A percentile compares a stretch with the other conserved stretches of the same genome.
Evolutionary conservation across 2,797 vertebrate species (phyloP).

Genomic region (Pterois miles): DNA sequence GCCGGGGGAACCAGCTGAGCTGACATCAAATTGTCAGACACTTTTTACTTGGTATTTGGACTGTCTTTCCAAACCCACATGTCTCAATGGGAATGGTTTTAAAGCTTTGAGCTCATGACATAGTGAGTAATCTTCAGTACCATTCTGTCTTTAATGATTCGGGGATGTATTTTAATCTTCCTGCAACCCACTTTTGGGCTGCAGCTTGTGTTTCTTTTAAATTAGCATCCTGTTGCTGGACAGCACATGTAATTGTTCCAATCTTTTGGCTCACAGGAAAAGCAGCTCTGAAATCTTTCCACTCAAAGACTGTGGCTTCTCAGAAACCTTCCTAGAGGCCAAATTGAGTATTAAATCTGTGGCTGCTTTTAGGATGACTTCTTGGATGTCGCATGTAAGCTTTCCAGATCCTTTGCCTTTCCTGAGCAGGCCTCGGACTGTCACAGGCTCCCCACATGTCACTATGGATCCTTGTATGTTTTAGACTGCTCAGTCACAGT

Average conservation of each 20-base stretch:
- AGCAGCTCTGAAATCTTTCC: slow-evolving; percentile 13
- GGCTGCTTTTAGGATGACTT: slow-evolving; percentile 12
- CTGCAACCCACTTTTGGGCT: slow-evolving; percentile 18
- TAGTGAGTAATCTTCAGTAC: slow-evolving; percentile 44
- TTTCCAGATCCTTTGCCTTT: background rate
- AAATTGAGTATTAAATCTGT: slow-evolving; percentile 7
- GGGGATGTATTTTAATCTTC: slow-evolving; percentile 26
- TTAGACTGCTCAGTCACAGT: background rate
- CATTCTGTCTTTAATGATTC: background rate
- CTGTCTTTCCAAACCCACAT: slow-evolving; percentile 15
- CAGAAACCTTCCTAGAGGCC: background rate
- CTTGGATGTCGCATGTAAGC: background rate
- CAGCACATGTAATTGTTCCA: slow-evolving; percentile 4
- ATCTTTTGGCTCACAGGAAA: slow-evolving; percentile 2
- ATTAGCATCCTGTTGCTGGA: slow-evolving; percentile 11
- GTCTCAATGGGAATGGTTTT: slow-evolving; percentile 24
- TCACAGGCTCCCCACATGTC: background rate
- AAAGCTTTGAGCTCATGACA: slow-evolving; percentile 44
- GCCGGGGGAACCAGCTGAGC: slow-evolving; percentile 46
- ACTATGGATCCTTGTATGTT: background rate
- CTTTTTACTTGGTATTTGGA: slow-evolving; percentile 11
- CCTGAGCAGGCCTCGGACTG: background rate
- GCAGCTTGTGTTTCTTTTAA: background rate
- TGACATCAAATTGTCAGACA: slow-evolving; percentile 56
- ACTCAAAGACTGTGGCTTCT: background rate